These are phyloP conservation scores for Anhinga rufa DNA, from an alignment of 2,113 vertebrate species.

Conservation along the genomic window DNA sequence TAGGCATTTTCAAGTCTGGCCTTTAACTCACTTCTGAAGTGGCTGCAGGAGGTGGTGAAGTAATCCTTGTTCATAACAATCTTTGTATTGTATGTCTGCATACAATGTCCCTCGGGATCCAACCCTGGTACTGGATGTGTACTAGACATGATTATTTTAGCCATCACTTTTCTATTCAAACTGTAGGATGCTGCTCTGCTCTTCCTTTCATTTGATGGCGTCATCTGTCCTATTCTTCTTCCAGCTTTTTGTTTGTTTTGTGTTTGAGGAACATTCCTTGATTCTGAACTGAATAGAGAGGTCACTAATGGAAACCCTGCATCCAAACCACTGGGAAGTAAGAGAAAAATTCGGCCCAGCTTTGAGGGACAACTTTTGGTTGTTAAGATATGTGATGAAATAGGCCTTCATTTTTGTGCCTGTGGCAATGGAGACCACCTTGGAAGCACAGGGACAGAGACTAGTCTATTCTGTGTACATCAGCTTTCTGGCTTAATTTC, in stretches of 20 bases:
- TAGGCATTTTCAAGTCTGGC: constrained; percentile 24
- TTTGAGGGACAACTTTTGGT: background rate
- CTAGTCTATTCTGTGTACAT: background rate
- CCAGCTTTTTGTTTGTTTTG: constrained; percentile 35
- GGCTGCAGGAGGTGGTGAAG: constrained; percentile 50
- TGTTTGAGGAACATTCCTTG: constrained; percentile 17
- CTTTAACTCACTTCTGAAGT: constrained; percentile 40
- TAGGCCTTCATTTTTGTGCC: background rate
- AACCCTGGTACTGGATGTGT: background rate
- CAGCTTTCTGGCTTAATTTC: background rate
- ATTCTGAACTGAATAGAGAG: constrained; percentile 31
- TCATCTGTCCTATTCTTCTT: constrained; percentile 19
- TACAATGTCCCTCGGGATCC: constrained; percentile 39
- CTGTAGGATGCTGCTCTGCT: constrained; percentile 11
- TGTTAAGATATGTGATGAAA: background rate
- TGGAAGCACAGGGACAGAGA: background rate
- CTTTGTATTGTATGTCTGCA: constrained; percentile 52
- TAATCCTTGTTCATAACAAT: constrained; percentile 44
- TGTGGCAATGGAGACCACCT: background rate
- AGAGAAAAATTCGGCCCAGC: background rate
- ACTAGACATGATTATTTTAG: constrained; percentile 44
- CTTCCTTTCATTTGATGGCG: background rate
- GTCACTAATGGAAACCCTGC: constrained; percentile 24
- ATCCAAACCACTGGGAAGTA: background rate
- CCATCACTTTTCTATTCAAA: constrained; percentile 32